Percentiles rank a stretch among this genome's conserved stretches.
phyloP scores from a whole-genome alignment of 2,888 invertebrate species.

The Temnothorax unifasciatus region DNA sequence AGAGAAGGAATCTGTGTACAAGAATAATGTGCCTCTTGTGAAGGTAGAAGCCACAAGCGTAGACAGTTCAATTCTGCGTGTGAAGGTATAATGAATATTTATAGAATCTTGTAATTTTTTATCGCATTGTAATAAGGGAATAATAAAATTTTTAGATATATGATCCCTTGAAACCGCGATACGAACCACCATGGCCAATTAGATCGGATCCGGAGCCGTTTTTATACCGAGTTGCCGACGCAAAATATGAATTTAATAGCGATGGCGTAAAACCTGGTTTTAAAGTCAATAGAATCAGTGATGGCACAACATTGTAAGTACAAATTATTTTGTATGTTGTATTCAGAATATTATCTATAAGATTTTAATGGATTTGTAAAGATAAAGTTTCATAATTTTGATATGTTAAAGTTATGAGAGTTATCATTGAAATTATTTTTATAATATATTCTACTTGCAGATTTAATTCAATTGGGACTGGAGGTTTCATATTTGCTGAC shows the following conservation, averaged over 20 bases:
- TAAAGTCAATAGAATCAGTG: conserved; percentile 87
- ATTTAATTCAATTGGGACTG: conserved; percentile 90
- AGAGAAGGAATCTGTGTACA: conserved; percentile 89
- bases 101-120: conserved; percentile 3
- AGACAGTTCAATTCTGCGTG: conserved; percentile 89
- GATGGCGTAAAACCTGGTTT: conserved; percentile 88
- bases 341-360: conserved; percentile 1
- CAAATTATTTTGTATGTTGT: conserved; percentile 29
- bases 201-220: conserved; percentile 68
- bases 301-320: conserved; percentile 76
- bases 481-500: conserved; percentile 91
- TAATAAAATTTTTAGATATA: conserved; percentile 85
- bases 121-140: conserved; percentile 30
- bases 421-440: conserved; percentile 28
- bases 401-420: not conserved
- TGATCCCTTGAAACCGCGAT: conserved; percentile 87
- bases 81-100: conserved; percentile 88
- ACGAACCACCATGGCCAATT: conserved; percentile 90
- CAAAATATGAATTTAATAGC: conserved; percentile 88
- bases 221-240: conserved; percentile 85
- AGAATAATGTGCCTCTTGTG: conserved; percentile 89
- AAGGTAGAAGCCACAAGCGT: conserved; percentile 89
- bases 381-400: not conserved
- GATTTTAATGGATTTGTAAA: conserved; percentile 1
- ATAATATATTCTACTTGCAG: conserved; percentile 62